Conservation (phyloP, 2,888 invertebrate species). For the Myathropa florea region DNA sequence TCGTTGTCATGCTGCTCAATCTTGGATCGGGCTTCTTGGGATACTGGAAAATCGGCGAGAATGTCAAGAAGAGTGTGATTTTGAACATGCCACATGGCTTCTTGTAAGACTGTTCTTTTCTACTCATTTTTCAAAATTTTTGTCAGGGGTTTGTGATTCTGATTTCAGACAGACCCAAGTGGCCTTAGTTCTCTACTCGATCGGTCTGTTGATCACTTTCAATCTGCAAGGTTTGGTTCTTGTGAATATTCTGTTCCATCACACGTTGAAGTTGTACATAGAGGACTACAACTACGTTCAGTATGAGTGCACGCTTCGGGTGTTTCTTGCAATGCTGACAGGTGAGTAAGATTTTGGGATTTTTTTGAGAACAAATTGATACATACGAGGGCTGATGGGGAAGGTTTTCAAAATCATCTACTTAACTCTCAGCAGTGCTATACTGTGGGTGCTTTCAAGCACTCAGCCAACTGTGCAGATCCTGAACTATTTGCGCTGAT, state of each 20-base stretch:
- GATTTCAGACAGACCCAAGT: neutral
- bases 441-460: too few species aligned
- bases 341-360: conserved; percentile 81
- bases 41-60: conserved; percentile 90
- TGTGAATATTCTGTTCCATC: neutral
- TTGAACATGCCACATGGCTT: conserved; percentile 89
- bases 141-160: conserved; percentile 95
- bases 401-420: too few species aligned
- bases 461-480: too few species aligned
- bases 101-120: conserved; percentile 84
- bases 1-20: conserved; percentile 86
- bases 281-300: conserved; percentile 29
- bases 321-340: conserved; percentile 84
- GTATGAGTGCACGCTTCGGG: conserved; percentile 87
- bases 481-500: too few species aligned
- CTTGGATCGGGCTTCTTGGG: conserved; percentile 96
- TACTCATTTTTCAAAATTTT: conserved; percentile 92
- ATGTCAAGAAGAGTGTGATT: conserved; percentile 89
- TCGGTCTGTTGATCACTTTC: neutral
- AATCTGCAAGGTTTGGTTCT: neutral
- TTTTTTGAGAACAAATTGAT: neutral
- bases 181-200: neutral
- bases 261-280: neutral
- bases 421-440: too few species aligned
- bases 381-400: neutral